Base-by-base conservation (phyloP, 2,797 vertebrate species). In the Rhabdophis nuchalis region DNA sequence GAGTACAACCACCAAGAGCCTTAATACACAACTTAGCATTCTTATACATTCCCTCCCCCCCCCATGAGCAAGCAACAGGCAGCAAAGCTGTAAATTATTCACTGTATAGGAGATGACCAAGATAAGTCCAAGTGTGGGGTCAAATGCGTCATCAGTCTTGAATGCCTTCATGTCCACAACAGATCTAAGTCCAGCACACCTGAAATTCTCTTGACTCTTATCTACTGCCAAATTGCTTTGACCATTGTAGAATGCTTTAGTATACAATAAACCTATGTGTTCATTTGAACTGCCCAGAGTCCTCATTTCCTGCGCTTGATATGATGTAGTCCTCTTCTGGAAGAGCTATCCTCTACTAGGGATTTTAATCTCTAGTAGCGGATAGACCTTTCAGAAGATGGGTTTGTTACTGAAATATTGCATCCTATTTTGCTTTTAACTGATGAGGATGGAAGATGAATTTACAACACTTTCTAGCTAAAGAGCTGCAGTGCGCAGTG, bases 271-370 rank as follows among this genome's bases (percentile, higher is more conserved):
- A 61, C 58, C 25, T 27, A 61, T 61, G 1, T 27, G 10, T 60
- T 27, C 10, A 23, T 60, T 60, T 60, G 58, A 60, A 60, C 9
- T 27, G 25, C 25, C 25, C 58, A 1, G 2, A 60, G 58, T 64
- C 61, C 29, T 64, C 12, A n/a, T n/a, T 64, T 64, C 50, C 93
- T 95, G 90, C 64, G n/a, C 88, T 96, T 96, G 93, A 95, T 13
- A 94, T 23, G 88, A 56, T 56, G 54, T 18, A 56, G 4, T 16
- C 4, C 5, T 56, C 54, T 56, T 56, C 16, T 56, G 4, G 16
- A 56, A 18, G 54, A 4, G 54, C 54, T 56, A 56, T 16, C 54
- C 54, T 18, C 54, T 56, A 56, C 54, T 18, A 56, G 54, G 54
- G 16, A 54, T 54, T 13, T 56, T 18, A 11, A 64, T 64, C 60